Evolutionary conservation across 2,113 vertebrate genomes (phyloP), one percentile per base, ranked within the genome.

Genomic region (Actinemys pallida): DNA sequence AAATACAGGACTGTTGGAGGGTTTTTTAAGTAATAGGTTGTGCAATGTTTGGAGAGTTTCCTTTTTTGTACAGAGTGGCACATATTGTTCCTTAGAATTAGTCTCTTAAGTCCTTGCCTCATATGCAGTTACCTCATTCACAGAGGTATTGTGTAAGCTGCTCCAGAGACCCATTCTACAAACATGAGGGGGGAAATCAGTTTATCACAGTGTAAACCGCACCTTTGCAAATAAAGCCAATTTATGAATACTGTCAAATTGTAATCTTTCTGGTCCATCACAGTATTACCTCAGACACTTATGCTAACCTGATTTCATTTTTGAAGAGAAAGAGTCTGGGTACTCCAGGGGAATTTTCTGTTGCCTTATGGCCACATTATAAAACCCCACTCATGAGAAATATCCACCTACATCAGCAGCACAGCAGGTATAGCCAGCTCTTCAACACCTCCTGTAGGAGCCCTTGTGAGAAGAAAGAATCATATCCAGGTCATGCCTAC

Each of bases 131-230:
- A 76, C 76, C 69, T 88, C 90, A 53, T n/a, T 84, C 52, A 2
- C 0, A 5, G 84, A 57, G 1, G 0, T 11, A 4, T 62, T 45
- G 72, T 49, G 31, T 62, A 87, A 96, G 79, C 84, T 57, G 50
- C 12, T 82, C 42, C 45, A 62, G 69, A 80, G 53, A 82, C 35
- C 20, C 35, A 53, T 42, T 52, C 50, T 86, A 47, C 53, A 27
- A 29, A 39, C 5, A 24, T 54, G 78, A 83, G 42, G 52, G 54
- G 90, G 82, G 59, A 91, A 78, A 82, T 85, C 50, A 39, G 42
- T 54, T 82, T 84, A 45, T 27, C n/a, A 6, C 0, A 0, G 0
- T 8, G 35, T 6, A 81, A 83, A 75, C 5, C 0, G 2, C 29
- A 19, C 75, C 75, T 78, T 47, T 78, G 75, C 85, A 11, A 29